Base-by-base conservation (phyloP, 1,140 invertebrate species). In the Rhagoletis pomonella region DNA sequence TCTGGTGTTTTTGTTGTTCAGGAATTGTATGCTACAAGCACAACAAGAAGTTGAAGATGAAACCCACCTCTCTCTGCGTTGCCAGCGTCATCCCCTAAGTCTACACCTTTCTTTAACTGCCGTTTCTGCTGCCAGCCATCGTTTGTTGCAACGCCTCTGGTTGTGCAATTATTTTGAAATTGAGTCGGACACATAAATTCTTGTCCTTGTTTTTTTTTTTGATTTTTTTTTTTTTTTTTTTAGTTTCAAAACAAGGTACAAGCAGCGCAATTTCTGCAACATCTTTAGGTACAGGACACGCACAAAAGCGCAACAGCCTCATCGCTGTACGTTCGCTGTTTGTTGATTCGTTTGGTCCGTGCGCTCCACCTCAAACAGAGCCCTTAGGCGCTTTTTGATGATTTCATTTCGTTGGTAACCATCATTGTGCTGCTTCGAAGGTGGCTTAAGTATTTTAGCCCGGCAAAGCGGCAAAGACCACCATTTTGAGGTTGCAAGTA, bases 401-500 rank as follows among this genome's bases (percentile, higher is more conserved):
- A 81, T 81, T 81, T 81, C 73, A 81, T 81, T 81, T 81, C 73
- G 47, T 81, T 81, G 44, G 73, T 81, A 81, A 81, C 47, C 73
- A n/a, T 55, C 73, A 9, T 29, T n/a, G 29, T 29, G 29, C 47
- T 55, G n/a, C 9, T 3, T 19, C 42, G 19, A 50, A 1, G 17
- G 6, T 14, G 29, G 6, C 9, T 58, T 50, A n/a, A 19, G 42
- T 0, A 50, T 9, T 55, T 55, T 10, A 55, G 50, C 5, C 50
- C 50, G 5, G 50, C 5, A 55, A 7, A 55, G 5, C 10, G 0
- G 47, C 2, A 29, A 42, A 19, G 17, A 2, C 73, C 19, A 81
- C 73, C 73, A 81, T 81, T 81, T 81, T 55, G 29, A 81, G 55
- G 47, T 7, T 55, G n/a, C 6, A 19, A 6, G 47, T 55, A 50